These are phyloP conservation scores for Argya squamiceps DNA, from an alignment of 2,797 vertebrate species.

Conservation along the genomic window DNA sequence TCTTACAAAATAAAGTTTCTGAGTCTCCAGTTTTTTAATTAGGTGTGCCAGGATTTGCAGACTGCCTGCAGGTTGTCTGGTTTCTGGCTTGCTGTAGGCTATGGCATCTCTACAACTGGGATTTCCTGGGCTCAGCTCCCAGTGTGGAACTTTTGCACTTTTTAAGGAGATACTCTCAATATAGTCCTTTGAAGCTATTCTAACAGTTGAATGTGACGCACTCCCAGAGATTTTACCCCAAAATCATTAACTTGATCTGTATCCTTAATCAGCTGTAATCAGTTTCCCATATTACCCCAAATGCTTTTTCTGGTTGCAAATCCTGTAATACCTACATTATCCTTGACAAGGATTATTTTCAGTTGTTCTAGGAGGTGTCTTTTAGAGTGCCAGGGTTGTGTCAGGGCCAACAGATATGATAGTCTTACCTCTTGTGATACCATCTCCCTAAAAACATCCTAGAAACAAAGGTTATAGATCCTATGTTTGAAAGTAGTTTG, in stretches of 20 bases:
- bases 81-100: neutral
- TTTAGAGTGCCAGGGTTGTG: neutral
- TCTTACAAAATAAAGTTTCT: neutral
- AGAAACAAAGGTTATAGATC: neutral
- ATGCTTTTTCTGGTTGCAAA: neutral
- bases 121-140: neutral
- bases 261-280: neutral
- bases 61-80: neutral
- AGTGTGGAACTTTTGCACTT: neutral
- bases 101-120: neutral
- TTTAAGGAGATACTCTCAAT: neutral
- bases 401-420: fast-evolving
- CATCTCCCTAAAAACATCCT: neutral
- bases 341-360: neutral
- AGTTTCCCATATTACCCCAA: neutral
- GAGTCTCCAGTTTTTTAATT: neutral
- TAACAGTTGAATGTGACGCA: neutral
- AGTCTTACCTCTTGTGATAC: neutral
- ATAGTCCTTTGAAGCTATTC: neutral
- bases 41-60: neutral
- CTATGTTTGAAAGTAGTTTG: neutral
- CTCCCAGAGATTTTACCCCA: neutral
- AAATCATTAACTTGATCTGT: neutral
- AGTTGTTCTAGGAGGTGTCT: neutral
- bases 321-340: neutral